Evolutionary conservation across 2,797 vertebrate genomes (phyloP).

Genomic region (Amazona ochrocephala): DNA sequence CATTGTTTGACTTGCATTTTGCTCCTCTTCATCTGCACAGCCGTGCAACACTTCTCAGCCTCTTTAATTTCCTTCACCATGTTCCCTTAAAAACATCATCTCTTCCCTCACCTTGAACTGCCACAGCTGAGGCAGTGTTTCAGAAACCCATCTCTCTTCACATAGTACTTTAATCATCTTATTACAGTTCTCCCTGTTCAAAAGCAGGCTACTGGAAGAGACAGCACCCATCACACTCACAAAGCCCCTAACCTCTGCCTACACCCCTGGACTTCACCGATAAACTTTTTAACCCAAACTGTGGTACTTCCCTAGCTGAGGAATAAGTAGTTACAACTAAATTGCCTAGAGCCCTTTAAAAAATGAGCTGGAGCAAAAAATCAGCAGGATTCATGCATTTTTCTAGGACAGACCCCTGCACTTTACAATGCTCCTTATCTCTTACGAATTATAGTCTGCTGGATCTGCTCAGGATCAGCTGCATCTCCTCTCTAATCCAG

Average conservation of each 20-base stretch:
- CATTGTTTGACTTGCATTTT: not conserved
- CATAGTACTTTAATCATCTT: not conserved
- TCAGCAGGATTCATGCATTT: conserved; percentile 14
- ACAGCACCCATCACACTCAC: not conserved
- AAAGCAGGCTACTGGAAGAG: not conserved
- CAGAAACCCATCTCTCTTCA: not conserved
- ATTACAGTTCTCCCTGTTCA: not conserved
- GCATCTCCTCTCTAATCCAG: conserved; percentile 58
- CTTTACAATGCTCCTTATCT: conserved; percentile 45
- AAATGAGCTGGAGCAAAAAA: not conserved
- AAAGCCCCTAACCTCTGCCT: not conserved
- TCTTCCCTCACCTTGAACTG: conserved; percentile 1
- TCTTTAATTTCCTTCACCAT: not conserved
- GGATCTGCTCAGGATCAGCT: conserved; percentile 63
- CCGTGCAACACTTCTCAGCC: not conserved
- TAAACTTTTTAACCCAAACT: not conserved
- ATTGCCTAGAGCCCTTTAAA: not conserved
- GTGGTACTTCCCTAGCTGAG: not conserved
- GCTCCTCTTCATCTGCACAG: not conserved
- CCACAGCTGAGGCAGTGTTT: not conserved
- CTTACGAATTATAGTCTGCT: conserved; percentile 37
- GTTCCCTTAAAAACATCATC: not conserved
- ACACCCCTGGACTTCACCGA: not conserved
- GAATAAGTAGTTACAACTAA: conserved; percentile 29
- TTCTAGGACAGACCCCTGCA: conserved; percentile 28